Base-by-base conservation (phyloP, 2,888 invertebrate genomes). In the Apocheima hispidaria region DNA sequence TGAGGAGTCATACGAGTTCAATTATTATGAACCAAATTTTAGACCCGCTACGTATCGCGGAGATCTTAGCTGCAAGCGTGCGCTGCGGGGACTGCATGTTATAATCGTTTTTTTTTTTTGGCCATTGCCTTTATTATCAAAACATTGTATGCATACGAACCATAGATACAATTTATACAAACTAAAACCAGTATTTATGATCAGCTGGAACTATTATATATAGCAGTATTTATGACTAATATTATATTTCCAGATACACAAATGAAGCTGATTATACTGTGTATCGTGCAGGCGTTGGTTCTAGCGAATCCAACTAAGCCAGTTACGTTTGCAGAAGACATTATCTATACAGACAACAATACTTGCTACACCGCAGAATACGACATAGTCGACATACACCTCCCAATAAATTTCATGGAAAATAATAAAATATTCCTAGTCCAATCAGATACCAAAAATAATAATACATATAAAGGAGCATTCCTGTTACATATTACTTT, bases 321-420 rank as follows among this genome's bases (percentile, higher is more conserved):
- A 23, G 2, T 9, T 14, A 23, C 1, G 18, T 26, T 14, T 14
- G n/a, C 2, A 26, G 43, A 43, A n/a, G 14, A 43, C 14, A 5
- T 14, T 1, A 6, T 43, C 14, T 43, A 43, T 14, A 26, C 23
- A 4, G 23, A n/a, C 26, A 43, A 43, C 43, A 43, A 23, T 26
- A 43, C 23, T 7, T 43, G 43, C 26, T 43, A 43, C 43, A 18
- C 23, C 26, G 23, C 43, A 43, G 43, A 43, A 23, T 23, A 43
- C 10, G 43, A 43, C 23, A 43, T 43, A 16, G 43, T 43, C 14
- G 43, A 43, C 23, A 14, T 43, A n/a, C 26, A 26, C 26, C 14
- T 23, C 14, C 14, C 23, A 10, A 4, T 21, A 7, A 2, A 6
- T n/a, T 23, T 43, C 14, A 6, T 23, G 6, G 6, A 5, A 14